These are phyloP conservation scores for Galagoides demidoff DNA, from an alignment of 2,797 vertebrate genomes.

Conservation along the genomic window DNA sequence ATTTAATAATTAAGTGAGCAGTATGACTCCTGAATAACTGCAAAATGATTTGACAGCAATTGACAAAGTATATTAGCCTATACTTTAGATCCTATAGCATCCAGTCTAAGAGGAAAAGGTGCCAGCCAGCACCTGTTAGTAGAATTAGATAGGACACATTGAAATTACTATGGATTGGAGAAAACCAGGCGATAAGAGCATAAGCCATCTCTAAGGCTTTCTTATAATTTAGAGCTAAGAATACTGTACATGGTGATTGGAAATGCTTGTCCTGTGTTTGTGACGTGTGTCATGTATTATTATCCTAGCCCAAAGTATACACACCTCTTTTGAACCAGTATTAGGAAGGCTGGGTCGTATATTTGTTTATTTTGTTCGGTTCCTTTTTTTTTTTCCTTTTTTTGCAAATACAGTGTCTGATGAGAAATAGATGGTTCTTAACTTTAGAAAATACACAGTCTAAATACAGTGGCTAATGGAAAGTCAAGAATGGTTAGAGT, in stretches of 20 bases:
- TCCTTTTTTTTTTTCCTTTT: slow-evolving; percentile 44
- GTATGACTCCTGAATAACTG: slow-evolving; percentile 58
- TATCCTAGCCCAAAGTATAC: not conserved
- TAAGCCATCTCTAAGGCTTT: slow-evolving; percentile 61
- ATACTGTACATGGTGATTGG: slow-evolving; percentile 20
- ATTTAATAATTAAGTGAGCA: slow-evolving; percentile 82
- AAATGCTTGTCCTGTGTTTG: slow-evolving; percentile 54
- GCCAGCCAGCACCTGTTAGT: not conserved
- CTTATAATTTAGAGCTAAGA: slow-evolving; percentile 57
- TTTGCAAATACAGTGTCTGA: slow-evolving; percentile 20
- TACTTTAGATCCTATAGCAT: slow-evolving; percentile 60
- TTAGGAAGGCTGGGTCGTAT: not conserved
- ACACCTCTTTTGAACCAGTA: not conserved
- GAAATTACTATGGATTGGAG: slow-evolving; percentile 76
- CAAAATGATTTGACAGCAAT: slow-evolving; percentile 73
- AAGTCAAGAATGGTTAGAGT: slow-evolving; percentile 60
- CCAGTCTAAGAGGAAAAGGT: slow-evolving; percentile 67
- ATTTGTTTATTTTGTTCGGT: slow-evolving; percentile 22
- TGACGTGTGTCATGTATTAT: slow-evolving; percentile 35
- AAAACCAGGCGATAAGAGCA: slow-evolving; percentile 72
- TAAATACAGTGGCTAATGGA: slow-evolving; percentile 58
- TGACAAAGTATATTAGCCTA: slow-evolving; percentile 59
- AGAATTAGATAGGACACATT: slow-evolving; percentile 59
- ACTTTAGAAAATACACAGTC: slow-evolving; percentile 24
- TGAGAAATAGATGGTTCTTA: slow-evolving; percentile 40